These are phyloP conservation scores for Dasyornis broadbenti DNA, from an alignment of 2,113 vertebrate genomes.

Conservation along the genomic window DNA sequence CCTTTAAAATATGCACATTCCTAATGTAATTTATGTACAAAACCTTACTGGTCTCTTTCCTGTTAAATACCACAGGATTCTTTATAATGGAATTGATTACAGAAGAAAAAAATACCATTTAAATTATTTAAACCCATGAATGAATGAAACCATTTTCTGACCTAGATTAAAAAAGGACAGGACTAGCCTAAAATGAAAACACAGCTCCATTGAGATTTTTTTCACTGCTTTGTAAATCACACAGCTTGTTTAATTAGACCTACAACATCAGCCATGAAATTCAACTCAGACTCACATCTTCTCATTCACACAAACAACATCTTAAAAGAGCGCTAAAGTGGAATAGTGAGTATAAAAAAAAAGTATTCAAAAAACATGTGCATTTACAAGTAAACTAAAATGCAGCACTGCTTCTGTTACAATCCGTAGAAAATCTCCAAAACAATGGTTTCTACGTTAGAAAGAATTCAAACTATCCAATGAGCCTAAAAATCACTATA, in stretches of 20 bases:
- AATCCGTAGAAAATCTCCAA: not conserved
- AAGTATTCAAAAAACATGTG: not conserved
- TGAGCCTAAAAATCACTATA: not conserved
- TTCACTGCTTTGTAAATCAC: not conserved
- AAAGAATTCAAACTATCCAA: not conserved
- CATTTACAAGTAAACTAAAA: not conserved
- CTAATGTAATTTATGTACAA: slow-evolving; percentile 14
- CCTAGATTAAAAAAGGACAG: not conserved
- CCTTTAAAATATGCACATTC: not conserved
- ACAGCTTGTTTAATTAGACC: not conserved
- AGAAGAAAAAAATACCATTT: not conserved
- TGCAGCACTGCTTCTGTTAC: not conserved
- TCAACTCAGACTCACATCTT: not conserved
- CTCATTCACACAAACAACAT: not conserved
- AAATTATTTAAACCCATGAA: not conserved
- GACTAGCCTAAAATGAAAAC: not conserved
- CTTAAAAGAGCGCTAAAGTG: not conserved
- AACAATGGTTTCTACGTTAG: not conserved
- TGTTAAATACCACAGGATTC: not conserved
- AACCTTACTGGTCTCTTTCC: not conserved
- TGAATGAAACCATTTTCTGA: not conserved
- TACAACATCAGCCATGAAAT: not conserved
- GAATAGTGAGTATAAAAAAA: not conserved
- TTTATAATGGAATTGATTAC: slow-evolving; percentile 6
- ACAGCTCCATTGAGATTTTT: not conserved